Evolutionary conservation across 2,797 vertebrate genomes (phyloP).

Genomic region (Pipistrellus nathusii): DNA sequence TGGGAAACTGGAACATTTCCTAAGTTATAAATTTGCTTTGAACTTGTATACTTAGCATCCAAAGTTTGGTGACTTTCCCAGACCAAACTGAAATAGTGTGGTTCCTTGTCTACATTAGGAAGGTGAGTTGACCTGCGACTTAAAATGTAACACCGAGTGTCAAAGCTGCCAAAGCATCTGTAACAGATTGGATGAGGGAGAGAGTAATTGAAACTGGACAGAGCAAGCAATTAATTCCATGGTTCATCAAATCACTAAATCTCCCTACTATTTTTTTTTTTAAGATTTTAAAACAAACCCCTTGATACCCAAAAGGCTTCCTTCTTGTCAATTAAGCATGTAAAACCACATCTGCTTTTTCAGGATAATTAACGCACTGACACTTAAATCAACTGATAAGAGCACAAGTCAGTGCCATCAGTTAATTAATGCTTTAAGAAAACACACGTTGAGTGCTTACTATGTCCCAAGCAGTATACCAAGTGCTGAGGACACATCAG

Average conservation of each 20-base stretch:
- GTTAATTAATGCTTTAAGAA: conserved; percentile 60
- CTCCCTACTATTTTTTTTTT: background rate
- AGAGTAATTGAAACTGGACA: conserved; percentile 48
- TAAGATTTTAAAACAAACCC: conserved; percentile 67
- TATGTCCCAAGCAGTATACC: fast-evolving
- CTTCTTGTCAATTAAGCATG: conserved; percentile 42
- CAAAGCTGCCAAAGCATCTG: background rate
- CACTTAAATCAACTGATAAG: conserved; percentile 64
- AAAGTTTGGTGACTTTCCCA: background rate
- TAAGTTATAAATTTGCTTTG: conserved; percentile 10
- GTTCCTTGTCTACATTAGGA: conserved; percentile 21
- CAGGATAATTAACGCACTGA: conserved; percentile 57
- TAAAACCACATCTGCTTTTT: conserved; percentile 64
- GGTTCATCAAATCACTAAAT: conserved; percentile 68
- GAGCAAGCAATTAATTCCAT: conserved; percentile 63
- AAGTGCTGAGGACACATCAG: too few relatives aligned
- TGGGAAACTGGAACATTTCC: background rate
- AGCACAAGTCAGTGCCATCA: background rate
- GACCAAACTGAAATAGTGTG: background rate
- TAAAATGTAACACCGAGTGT: conserved; percentile 60
- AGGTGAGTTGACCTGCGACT: conserved; percentile 35
- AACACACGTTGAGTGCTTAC: background rate
- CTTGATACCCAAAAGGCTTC: conserved; percentile 50
- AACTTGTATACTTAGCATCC: background rate
- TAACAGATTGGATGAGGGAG: conserved; percentile 39